Evolutionary conservation across 2,797 vertebrate species (phyloP), one percentile per base, ranked within the genome.

Genomic region (Protonibea diacanthus): DNA sequence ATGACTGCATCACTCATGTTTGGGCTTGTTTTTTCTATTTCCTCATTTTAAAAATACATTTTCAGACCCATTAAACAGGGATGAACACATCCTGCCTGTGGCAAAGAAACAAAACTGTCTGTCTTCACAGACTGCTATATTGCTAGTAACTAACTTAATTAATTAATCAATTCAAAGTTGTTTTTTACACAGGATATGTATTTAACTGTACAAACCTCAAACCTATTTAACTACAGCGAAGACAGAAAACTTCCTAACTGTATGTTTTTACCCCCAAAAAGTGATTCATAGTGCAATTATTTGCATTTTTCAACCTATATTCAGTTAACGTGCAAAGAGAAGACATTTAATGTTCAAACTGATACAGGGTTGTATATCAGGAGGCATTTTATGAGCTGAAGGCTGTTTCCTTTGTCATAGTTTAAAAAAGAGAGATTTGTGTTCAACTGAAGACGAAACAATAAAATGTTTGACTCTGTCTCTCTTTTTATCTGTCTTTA

Each of bases 391-490:
- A 4, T 14, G 5, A 4, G 9, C 18, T 27, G 62, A 74, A 71
- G 58, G 73, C n/a, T 45, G 33, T 76, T 81, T 81, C 21, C 29
- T 27, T 40, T 72, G 21, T 70, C 58, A 73, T 47, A 59, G 56
- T 72, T 81, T 25, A 23, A 21, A 80, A 81, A 77, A 60, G 38
- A 63, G 12, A 67, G 29, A 71, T 71, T 52, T 29, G 2, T 13
- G 17, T 69, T 60, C 18, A 72, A 68, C 14, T 53, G 17, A 71
- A 81, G 62, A 57, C 73, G 33, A 79, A 83, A 77, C 74, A 78
- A 60, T 15, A 47, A 56, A 40, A 61, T 64, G 33, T 78, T 62
- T 78, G 53, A 66, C 62, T 49, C 1, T 63, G 58, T 78, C 44
- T 76, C 27, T 53, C 42, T 51, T n/a, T 75, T 45, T 63, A 9